Conservation (phyloP, 2,888 invertebrate species). For the Gnatocerus cornutus region DNA sequence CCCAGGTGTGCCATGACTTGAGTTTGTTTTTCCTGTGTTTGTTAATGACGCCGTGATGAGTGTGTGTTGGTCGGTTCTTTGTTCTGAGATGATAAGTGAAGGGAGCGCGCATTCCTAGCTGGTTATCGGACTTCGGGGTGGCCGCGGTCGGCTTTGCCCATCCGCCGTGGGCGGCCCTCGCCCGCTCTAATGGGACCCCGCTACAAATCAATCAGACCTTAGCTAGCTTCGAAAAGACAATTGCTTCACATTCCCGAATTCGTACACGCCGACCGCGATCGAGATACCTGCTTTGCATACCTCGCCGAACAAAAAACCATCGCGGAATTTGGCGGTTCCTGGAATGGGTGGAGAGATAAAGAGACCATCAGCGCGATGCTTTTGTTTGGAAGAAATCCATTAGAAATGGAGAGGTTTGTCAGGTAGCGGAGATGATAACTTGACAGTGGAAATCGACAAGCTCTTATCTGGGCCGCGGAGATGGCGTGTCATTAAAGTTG, state of each 20-base stretch:
- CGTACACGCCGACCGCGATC: slow-evolving; percentile 33
- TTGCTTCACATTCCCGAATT: slow-evolving; percentile 51
- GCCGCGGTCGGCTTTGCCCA: slow-evolving; percentile 62
- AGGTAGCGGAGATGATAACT: slow-evolving; percentile 30
- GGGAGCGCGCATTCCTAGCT: slow-evolving; percentile 60
- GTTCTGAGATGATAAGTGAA: slow-evolving; percentile 59
- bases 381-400: slow-evolving; percentile 3
- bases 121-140: slow-evolving; percentile 68
- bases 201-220: slow-evolving; percentile 68
- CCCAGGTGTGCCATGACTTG: slow-evolving; percentile 69
- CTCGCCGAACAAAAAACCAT: slow-evolving; percentile 12
- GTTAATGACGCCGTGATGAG: slow-evolving; percentile 71
- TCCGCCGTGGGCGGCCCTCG: slow-evolving; percentile 65
- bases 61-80: slow-evolving; percentile 65
- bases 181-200: slow-evolving; percentile 65
- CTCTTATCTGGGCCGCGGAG: slow-evolving; percentile 21
- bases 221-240: slow-evolving; percentile 37
- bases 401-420: slow-evolving; percentile 27
- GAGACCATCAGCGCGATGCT: slow-evolving; percentile 15
- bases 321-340: slow-evolving; percentile 24
- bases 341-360: slow-evolving; percentile 17
- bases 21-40: slow-evolving; percentile 71
- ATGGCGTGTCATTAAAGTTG: slow-evolving; percentile 31
- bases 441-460: slow-evolving; percentile 38
- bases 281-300: slow-evolving; percentile 26